Percentiles rank a stretch among this genome's conserved stretches.
Conservation (phyloP, 2,797 vertebrate species). For the Cryptoblepharus egeriae region DNA sequence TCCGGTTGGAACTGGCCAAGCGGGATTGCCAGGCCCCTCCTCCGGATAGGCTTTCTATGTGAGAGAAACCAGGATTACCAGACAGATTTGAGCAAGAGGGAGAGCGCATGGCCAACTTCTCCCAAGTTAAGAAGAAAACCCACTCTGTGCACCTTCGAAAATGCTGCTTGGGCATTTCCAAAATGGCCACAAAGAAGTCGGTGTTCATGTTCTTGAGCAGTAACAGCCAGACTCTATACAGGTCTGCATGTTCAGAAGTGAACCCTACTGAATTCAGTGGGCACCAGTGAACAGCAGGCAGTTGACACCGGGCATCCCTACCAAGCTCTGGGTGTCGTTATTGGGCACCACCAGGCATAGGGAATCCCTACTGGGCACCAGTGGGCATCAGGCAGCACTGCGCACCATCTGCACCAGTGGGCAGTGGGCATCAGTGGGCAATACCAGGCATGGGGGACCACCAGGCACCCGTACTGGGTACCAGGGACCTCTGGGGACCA, state of each 20-base stretch:
- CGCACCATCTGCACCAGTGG: too few relatives aligned
- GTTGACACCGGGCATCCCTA: too few relatives aligned
- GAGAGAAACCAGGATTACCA: constrained; percentile 7
- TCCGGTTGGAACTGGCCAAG: constrained; percentile 39
- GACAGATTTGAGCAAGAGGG: not conserved
- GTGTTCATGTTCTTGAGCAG: not conserved
- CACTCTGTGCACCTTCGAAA: not conserved
- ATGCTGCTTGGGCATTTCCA: not conserved
- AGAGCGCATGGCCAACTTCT: not conserved
- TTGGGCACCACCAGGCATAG: too few relatives aligned
- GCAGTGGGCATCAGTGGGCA: too few relatives aligned
- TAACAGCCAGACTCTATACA: not conserved
- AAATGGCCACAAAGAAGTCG: not conserved
- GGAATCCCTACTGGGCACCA: too few relatives aligned
- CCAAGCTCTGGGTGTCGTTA: too few relatives aligned
- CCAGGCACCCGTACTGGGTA: too few relatives aligned
- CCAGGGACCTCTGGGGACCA: too few relatives aligned
- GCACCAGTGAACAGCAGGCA: too few relatives aligned
- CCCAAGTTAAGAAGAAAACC: not conserved
- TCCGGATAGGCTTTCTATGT: constrained; percentile 1
- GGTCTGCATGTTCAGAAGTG: not conserved
- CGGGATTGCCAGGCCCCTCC: not conserved
- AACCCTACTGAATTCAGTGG: not conserved
- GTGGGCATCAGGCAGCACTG: too few relatives aligned
- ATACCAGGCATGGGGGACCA: too few relatives aligned